These are phyloP conservation scores for Leuciscus waleckii DNA, from an alignment of 2,797 vertebrate genomes.

Conservation along the genomic window DNA sequence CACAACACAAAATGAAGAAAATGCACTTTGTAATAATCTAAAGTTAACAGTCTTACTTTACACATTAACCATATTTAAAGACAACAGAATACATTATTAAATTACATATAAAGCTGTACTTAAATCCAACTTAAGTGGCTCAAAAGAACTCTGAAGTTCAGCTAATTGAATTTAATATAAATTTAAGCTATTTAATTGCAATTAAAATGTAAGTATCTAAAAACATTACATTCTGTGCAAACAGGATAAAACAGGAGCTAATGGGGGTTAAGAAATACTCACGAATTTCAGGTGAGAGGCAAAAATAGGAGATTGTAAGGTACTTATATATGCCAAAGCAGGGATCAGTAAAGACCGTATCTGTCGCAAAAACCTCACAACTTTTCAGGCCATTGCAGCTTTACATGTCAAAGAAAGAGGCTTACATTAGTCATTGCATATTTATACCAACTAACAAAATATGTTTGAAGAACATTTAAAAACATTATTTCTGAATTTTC, in stretches of 20 bases:
- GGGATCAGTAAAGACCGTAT: constrained; percentile 50
- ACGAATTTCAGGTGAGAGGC: constrained; percentile 59
- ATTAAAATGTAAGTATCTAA: neutral
- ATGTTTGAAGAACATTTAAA: neutral
- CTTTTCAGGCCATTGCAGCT: constrained; percentile 67
- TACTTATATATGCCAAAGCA: constrained; percentile 61
- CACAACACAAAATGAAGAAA: neutral
- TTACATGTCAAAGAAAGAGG: constrained; percentile 1
- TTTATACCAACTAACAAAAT: neutral
- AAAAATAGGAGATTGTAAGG: constrained; percentile 66
- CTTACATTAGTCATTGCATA: neutral
- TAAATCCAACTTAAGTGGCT: neutral
- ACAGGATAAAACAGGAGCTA: neutral
- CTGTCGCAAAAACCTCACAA: constrained; percentile 57
- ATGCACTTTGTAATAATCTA: neutral
- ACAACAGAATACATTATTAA: neutral
- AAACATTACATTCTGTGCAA: neutral
- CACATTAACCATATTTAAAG: neutral
- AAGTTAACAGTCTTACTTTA: neutral
- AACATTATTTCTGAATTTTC: neutral
- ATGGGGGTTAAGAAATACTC: constrained; percentile 38
- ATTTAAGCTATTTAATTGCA: neutral
- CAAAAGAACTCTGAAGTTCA: too few relatives aligned
- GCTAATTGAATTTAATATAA: neutral
- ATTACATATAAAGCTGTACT: neutral